Conservation (phyloP, 2,797 vertebrate species). For the Lithobates pipiens region DNA sequence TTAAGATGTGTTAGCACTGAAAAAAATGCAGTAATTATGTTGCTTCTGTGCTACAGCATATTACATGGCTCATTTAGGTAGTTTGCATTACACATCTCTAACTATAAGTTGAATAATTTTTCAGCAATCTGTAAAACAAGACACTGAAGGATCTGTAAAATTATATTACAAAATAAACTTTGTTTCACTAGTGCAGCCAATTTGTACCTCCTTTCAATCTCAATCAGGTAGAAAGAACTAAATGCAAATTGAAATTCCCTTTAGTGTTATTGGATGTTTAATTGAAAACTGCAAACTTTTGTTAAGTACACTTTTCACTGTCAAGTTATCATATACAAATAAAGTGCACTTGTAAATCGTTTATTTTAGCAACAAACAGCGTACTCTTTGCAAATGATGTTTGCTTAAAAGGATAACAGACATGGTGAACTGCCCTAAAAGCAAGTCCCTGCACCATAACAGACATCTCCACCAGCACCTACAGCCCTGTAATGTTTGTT, state of each 20-base stretch:
- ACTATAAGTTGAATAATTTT: neutral
- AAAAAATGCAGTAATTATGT: neutral
- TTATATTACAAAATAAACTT: neutral
- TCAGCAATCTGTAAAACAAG: neutral
- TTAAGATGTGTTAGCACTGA: neutral
- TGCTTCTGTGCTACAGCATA: neutral
- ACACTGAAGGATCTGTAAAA: neutral
- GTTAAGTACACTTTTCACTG: neutral
- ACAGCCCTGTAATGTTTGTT: slow-evolving; percentile 21
- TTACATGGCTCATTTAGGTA: neutral
- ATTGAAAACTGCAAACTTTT: neutral
- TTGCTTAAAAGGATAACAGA: slow-evolving; percentile 46
- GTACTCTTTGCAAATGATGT: slow-evolving; percentile 35
- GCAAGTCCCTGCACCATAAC: slow-evolving; percentile 45
- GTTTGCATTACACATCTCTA: neutral
- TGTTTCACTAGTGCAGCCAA: neutral
- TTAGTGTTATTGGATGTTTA: neutral
- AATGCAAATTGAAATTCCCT: neutral
- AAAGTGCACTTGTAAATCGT: slow-evolving; percentile 38
- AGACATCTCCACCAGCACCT: slow-evolving; percentile 47
- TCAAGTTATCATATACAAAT: neutral
- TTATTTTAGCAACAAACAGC: slow-evolving; percentile 41
- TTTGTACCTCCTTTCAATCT: neutral
- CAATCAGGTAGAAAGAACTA: no score
- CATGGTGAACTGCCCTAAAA: slow-evolving; percentile 30